These are phyloP conservation scores for Helicolenus hilgendorfi DNA, from an alignment of 2,797 vertebrate genomes.

Conservation along the genomic window DNA sequence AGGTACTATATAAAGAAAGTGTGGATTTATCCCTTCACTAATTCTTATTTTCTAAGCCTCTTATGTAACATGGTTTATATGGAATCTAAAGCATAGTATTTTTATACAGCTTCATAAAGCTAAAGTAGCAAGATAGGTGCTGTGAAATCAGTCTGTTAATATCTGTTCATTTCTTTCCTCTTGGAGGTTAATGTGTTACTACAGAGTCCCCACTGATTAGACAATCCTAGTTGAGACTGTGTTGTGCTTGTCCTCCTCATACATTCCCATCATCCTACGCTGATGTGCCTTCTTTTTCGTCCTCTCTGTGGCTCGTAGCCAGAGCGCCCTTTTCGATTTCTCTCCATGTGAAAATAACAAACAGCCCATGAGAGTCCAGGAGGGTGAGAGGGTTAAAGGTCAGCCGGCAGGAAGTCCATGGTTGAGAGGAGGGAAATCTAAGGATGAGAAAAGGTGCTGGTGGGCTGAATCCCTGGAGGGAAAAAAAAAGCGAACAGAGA, in stretches of 20 bases:
- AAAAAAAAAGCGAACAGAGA: conserved; percentile 2
- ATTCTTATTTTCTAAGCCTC: conserved; percentile 37
- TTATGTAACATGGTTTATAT: conserved; percentile 21
- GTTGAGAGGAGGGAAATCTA: conserved; percentile 45
- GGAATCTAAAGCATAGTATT: conserved; percentile 35
- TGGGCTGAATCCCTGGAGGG: conserved; percentile 83
- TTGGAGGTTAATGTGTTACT: conserved; percentile 58
- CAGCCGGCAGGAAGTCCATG: conserved; percentile 54
- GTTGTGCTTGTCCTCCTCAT: conserved; percentile 64
- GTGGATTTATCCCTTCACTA: conserved; percentile 62
- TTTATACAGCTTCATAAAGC: conserved; percentile 46
- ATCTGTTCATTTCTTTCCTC: conserved; percentile 55
- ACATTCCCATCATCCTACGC: conserved; percentile 23
- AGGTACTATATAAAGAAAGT: conserved; percentile 42
- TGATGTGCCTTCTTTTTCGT: conserved; percentile 32
- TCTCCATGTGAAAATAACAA: conserved; percentile 53
- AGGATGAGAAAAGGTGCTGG: conserved; percentile 79
- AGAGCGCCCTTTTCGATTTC: conserved; percentile 30
- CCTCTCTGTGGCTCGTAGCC: conserved; percentile 36
- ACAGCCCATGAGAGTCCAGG: conserved; percentile 45
- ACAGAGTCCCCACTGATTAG: conserved; percentile 41
- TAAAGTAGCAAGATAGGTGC: conserved; percentile 6
- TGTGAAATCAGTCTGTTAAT: conserved; percentile 38
- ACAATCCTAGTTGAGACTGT: conserved; percentile 27
- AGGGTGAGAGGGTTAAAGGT: conserved; percentile 49